Percentiles rank a stretch among this genome's conserved stretches.
phyloP scores from a whole-genome alignment of 2,113 vertebrate species.

The Glareola pratincola region DNA sequence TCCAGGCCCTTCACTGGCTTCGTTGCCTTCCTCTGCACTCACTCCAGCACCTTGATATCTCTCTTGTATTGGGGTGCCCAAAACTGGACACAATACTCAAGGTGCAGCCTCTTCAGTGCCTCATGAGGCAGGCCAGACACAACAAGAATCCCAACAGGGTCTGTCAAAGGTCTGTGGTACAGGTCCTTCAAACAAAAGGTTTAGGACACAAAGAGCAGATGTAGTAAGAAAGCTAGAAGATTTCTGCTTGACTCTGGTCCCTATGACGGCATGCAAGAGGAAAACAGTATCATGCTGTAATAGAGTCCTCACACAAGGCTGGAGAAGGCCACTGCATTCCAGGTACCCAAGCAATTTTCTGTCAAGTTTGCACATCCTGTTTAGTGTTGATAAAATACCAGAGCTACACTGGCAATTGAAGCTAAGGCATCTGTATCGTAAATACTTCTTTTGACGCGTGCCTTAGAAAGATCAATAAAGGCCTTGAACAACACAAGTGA shows the following conservation, averaged over 20 bases:
- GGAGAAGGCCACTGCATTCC: background rate
- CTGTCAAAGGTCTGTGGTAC: background rate
- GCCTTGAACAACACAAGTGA: background rate
- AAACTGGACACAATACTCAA: too few species aligned
- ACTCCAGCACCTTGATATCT: too few species aligned
- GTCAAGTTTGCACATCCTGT: background rate
- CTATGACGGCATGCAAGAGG: background rate
- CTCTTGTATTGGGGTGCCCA: too few species aligned
- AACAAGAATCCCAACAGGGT: background rate
- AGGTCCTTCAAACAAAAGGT: background rate
- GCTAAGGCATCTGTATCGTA: background rate
- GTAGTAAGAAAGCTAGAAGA: background rate
- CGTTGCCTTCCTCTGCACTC: too few species aligned
- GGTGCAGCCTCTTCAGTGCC: too few species aligned
- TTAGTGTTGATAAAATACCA: background rate
- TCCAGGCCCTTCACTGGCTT: too few species aligned
- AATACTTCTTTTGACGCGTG: background rate
- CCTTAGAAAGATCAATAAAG: background rate
- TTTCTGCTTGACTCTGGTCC: background rate
- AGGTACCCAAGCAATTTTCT: background rate
- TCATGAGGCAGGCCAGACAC: background rate
- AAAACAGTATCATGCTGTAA: background rate
- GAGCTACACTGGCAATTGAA: background rate
- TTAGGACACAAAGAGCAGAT: background rate
- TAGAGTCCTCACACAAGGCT: accelerated